These are phyloP conservation scores for Oncorhynchus mykiss DNA, from an alignment of 2,113 vertebrate genomes.

Conservation along the genomic window DNA sequence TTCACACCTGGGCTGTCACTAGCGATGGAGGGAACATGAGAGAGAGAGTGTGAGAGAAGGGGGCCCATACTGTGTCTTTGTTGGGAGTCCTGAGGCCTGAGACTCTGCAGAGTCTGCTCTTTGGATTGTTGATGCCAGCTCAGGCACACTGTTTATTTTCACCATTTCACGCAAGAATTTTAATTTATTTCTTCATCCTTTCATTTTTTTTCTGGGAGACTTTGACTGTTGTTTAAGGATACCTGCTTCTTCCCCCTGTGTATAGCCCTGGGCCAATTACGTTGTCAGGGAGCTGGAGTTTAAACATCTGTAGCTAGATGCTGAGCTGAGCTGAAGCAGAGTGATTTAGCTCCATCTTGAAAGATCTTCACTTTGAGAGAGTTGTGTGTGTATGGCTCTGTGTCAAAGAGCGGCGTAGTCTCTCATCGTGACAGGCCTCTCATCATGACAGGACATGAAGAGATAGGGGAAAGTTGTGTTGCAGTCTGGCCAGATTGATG, in stretches of 20 bases:
- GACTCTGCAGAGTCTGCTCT: conserved; percentile 86
- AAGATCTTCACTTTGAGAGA: conserved; percentile 56
- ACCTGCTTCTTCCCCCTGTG: conserved; percentile 41
- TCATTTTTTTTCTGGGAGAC: conserved; percentile 65
- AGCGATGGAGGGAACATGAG: background rate
- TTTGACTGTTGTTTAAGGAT: conserved; percentile 93
- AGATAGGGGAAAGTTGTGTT: background rate
- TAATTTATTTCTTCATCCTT: conserved; percentile 86
- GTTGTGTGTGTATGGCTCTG: conserved; percentile 5
- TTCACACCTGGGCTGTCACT: conserved; percentile 84
- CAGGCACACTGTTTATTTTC: conserved; percentile 98
- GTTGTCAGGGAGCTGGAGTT: conserved; percentile 89
- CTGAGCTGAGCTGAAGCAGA: conserved; percentile 57
- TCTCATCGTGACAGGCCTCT: background rate
- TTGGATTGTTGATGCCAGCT: conserved; percentile 88
- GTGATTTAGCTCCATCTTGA: conserved; percentile 77
- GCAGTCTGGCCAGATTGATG: background rate
- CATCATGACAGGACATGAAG: background rate
- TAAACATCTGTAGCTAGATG: conserved; percentile 82
- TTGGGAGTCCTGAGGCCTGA: conserved; percentile 75
- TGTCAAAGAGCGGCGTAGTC: background rate
- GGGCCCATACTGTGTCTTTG: conserved; percentile 64
- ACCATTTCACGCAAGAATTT: conserved; percentile 95
- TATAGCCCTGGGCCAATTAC: conserved; percentile 82
- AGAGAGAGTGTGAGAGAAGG: conserved; percentile 4